These are phyloP conservation scores for Talpa occidentalis DNA, from an alignment of 2,113 vertebrate species.

Conservation along the genomic window DNA sequence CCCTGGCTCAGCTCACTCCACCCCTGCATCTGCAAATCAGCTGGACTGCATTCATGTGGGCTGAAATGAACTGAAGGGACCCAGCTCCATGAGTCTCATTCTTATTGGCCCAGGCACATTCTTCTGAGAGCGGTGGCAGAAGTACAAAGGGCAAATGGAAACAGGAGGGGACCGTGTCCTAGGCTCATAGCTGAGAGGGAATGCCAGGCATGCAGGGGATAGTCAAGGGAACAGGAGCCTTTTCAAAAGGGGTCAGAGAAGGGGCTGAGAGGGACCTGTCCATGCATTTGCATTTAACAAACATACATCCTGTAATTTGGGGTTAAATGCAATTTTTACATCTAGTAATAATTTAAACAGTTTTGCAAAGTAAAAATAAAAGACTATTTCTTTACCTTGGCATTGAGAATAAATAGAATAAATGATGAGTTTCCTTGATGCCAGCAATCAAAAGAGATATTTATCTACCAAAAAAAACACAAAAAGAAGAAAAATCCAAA, in stretches of 20 bases:
- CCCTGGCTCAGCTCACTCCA: not conserved
- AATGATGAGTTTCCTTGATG: not conserved
- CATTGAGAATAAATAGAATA: not conserved
- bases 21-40: not conserved
- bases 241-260: not conserved
- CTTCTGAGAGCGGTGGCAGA: not conserved
- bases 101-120: not conserved
- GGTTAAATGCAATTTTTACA: conserved; percentile 1
- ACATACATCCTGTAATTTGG: not conserved
- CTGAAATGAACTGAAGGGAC: not conserved
- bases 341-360: not conserved
- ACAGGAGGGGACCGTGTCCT: not conserved
- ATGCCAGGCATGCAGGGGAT: rapidly evolving
- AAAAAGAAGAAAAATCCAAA: not conserved
- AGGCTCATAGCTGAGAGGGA: no score
- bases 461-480: not conserved
- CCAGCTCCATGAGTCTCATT: not conserved
- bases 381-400: not conserved
- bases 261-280: not conserved
- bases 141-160: not conserved
- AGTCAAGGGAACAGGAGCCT: not conserved
- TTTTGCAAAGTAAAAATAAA: not conserved
- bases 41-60: not conserved
- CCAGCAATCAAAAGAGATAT: not conserved
- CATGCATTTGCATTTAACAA: rapidly evolving